Percentiles rank a stretch among this genome's conserved stretches.
phyloP scores from a whole-genome alignment of 1,140 invertebrate species.

The Pachypsylla venusta region DNA sequence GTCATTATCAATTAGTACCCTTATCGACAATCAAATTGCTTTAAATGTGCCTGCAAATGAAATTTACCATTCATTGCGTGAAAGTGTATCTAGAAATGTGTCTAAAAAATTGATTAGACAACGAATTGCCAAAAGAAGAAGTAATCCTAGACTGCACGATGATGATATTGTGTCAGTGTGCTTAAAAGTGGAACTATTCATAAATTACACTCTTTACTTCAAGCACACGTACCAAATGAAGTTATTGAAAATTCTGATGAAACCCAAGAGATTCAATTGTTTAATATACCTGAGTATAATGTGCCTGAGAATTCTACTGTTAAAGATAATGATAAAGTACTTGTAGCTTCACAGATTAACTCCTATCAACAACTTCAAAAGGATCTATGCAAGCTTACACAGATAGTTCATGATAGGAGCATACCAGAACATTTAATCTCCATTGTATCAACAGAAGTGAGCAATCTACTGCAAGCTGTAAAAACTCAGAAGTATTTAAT shows the following conservation, averaged over 20 bases:
- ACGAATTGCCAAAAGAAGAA: background rate
- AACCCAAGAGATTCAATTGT: background rate
- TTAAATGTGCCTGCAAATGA: background rate
- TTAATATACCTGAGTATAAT: background rate
- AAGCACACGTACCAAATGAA: background rate
- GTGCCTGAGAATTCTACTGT: too few species aligned
- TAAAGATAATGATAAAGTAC: background rate
- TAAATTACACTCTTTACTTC: too few species aligned
- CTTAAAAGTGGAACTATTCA: background rate
- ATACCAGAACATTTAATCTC: background rate
- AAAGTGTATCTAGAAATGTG: background rate
- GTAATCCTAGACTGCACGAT: background rate
- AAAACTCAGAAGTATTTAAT: too few species aligned
- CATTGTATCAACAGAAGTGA: background rate
- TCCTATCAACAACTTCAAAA: background rate
- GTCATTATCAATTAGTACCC: background rate
- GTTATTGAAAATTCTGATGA: background rate
- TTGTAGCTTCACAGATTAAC: background rate
- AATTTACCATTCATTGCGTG: background rate
- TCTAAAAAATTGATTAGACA: background rate
- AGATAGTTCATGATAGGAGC: background rate
- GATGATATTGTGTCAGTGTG: background rate
- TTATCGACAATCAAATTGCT: background rate
- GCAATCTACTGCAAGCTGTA: background rate
- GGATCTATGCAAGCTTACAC: background rate